phyloP scores from a whole-genome alignment of 2,888 invertebrate genomes.

The Lamproptera curius region DNA sequence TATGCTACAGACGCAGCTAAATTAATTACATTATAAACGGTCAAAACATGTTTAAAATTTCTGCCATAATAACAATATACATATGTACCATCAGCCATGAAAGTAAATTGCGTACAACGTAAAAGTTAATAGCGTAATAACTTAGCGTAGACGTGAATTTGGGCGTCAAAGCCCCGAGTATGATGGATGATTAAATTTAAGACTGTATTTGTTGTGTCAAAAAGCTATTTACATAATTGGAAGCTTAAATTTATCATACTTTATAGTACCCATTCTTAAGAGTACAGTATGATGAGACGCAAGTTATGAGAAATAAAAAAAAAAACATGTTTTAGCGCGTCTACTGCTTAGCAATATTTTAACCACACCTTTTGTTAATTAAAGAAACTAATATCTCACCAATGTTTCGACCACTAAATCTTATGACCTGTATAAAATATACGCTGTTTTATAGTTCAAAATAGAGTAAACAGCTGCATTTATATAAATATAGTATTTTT shows the following conservation, averaged over 20 bases:
- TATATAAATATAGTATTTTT: no score
- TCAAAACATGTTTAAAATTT: no score
- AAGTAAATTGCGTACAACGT: no score
- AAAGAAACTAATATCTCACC: neutral
- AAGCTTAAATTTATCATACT: neutral
- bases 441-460: no score
- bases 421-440: no score
- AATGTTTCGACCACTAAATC: no score
- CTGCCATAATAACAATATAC: no score
- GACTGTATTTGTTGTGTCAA: constrained; percentile 1
- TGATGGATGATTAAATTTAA: constrained; percentile 12
- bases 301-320: neutral
- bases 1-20: no score
- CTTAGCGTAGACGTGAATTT: constrained; percentile 18
- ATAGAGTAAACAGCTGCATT: no score
- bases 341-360: neutral
- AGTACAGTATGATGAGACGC: neutral
- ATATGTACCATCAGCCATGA: no score
- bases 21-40: no score
- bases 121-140: constrained; percentile 16
- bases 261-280: neutral
- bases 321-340: neutral
- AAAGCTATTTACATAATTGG: constrained; percentile 8
- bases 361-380: neutral
- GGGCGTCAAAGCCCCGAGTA: constrained; percentile 3